Evolutionary conservation across 2,113 vertebrate species (phyloP).

Genomic region (Tinamus guttatus): DNA sequence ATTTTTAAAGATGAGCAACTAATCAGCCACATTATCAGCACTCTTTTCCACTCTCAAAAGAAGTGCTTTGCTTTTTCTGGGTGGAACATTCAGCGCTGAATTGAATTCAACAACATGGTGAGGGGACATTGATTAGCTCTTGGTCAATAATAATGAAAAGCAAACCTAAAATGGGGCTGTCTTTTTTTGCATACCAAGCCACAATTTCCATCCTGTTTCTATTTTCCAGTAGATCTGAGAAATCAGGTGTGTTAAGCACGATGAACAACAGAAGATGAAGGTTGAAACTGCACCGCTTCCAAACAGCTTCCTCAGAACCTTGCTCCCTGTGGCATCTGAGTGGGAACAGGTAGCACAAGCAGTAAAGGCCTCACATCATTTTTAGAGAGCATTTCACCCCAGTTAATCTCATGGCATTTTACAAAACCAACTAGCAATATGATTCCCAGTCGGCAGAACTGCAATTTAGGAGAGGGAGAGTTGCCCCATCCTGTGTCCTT

Average conservation of each 20-base stretch:
- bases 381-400: not conserved
- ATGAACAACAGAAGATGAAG: not conserved
- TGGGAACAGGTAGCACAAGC: not conserved
- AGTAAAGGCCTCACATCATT: not conserved
- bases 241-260: not conserved
- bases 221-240: not conserved
- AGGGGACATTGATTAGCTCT: not conserved
- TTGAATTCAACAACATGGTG: conserved; percentile 43
- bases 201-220: not conserved
- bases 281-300: not conserved
- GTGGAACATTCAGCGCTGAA: not conserved
- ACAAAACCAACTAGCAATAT: not conserved
- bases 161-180: not conserved
- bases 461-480: not conserved
- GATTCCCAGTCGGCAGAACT: not conserved
- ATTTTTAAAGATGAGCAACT: conserved; percentile 51
- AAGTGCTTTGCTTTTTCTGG: not conserved
- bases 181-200: not conserved
- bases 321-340: not conserved
- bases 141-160: not conserved
- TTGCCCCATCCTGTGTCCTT: not conserved
- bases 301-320: not conserved
- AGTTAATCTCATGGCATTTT: not conserved
- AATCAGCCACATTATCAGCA: conserved; percentile 60
- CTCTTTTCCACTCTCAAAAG: conserved; percentile 38